A percentile compares a stretch with the other conserved stretches of the same genome.
These are phyloP conservation scores for Tenthredo notha DNA, from an alignment of 2,888 invertebrate species.

Conservation along the genomic window DNA sequence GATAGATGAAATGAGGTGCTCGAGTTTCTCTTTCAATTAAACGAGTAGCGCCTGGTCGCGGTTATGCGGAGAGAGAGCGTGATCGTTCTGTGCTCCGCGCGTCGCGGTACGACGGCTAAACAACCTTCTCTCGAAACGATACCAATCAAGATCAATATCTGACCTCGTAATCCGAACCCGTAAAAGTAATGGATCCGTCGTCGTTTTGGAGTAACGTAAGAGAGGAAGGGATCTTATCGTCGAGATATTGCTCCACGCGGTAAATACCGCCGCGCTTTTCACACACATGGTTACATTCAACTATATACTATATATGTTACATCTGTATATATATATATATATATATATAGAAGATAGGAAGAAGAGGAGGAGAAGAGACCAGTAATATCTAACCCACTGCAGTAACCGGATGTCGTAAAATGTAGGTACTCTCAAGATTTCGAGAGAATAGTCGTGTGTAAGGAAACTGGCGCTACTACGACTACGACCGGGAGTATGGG, in stretches of 20 bases:
- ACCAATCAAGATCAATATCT: conserved; percentile 71
- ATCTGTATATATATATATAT: neutral
- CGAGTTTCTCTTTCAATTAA: conserved; percentile 60
- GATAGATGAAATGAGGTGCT: conserved; percentile 30
- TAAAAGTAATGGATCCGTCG: conserved; percentile 49
- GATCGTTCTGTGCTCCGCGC: neutral
- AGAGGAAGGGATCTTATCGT: conserved; percentile 41
- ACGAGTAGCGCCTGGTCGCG: conserved; percentile 57
- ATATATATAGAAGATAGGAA: neutral
- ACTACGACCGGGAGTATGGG: conserved; percentile 46
- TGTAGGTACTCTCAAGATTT: conserved; percentile 51
- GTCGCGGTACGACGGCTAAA: conserved; percentile 46
- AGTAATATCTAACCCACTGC: conserved; percentile 6
- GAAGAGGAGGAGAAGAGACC: neutral
- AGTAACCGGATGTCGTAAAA: conserved; percentile 18
- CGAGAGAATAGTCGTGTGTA: conserved; percentile 52
- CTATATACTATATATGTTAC: no score
- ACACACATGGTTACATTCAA: neutral
- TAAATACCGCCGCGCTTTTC: neutral
- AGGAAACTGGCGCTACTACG: conserved; percentile 2
- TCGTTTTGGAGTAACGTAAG: conserved; percentile 28
- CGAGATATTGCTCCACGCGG: neutral
- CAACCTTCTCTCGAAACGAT: conserved; percentile 59
- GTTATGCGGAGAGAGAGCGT: conserved; percentile 22
- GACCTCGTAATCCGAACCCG: conserved; percentile 45